phyloP scores from a whole-genome alignment of 2,888 invertebrate genomes.

The Tetragonisca angustula region DNA sequence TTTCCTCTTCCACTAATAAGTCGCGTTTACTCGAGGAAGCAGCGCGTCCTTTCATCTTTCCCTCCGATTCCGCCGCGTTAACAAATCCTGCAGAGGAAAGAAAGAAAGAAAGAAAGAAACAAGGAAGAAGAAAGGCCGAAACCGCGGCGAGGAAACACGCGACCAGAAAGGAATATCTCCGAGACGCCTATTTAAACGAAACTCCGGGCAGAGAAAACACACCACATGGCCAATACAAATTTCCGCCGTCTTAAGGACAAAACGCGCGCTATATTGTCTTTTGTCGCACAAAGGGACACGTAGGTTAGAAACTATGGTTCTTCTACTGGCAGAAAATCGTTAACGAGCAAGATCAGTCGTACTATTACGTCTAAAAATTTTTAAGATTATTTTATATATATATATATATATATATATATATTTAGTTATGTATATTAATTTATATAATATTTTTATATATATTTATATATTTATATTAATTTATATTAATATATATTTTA shows the following conservation, averaged over 20 bases:
- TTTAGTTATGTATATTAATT: too few species aligned
- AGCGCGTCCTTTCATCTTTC: conserved; percentile 38
- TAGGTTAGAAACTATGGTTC: background rate
- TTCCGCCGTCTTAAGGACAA: conserved; percentile 34
- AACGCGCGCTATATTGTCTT: background rate
- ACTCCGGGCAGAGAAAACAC: conserved; percentile 25
- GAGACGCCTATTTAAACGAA: conserved; percentile 49
- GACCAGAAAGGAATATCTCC: conserved; percentile 21
- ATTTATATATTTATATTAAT: too few species aligned
- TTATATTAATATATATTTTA: too few species aligned
- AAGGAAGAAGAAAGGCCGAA: conserved; percentile 12
- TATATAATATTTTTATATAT: too few species aligned
- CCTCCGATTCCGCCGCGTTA: background rate
- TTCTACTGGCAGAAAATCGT: background rate
- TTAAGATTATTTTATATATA: too few species aligned
- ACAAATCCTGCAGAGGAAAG: conserved; percentile 12
- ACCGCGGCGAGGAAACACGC: conserved; percentile 12
- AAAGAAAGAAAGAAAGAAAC: too few species aligned
- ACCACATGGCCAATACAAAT: conserved; percentile 21
- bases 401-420: too few species aligned
- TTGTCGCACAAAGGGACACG: background rate
- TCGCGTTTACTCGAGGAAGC: conserved; percentile 51
- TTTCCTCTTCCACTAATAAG: conserved; percentile 26
- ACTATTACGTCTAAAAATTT: too few species aligned
- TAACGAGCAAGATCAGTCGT: background rate